Evolutionary conservation across 37 sponge, comb jelly and placozoan genomes (phyloP).

Genomic region (Haliclona indistincta): DNA sequence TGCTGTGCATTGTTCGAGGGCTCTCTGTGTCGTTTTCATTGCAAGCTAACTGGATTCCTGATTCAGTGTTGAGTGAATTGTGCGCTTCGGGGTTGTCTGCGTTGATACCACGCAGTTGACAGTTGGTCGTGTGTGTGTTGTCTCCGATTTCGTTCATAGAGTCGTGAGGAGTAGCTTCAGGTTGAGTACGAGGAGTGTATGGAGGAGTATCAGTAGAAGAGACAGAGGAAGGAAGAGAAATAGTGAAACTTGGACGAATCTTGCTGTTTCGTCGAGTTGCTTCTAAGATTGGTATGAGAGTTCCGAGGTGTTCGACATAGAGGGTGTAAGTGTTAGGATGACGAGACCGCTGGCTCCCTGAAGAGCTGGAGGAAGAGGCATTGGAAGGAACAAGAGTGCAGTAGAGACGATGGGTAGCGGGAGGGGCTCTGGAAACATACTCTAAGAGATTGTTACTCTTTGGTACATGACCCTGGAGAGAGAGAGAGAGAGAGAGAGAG

Average conservation of each 20-base stretch:
- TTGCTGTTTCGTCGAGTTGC: constrained; percentile 69
- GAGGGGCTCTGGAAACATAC: constrained; percentile 75
- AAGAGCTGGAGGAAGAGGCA: constrained; percentile 11
- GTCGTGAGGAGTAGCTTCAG: constrained; percentile 26
- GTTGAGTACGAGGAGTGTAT: constrained; percentile 22
- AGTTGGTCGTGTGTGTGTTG: constrained; percentile 9
- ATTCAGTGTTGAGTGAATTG: constrained; percentile 63
- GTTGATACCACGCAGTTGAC: constrained; percentile 25
- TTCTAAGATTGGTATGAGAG: constrained; percentile 77
- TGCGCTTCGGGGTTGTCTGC: constrained; percentile 49
- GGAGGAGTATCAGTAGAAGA: neutral
- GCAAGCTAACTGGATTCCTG: constrained; percentile 58
- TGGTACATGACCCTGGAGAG: constrained; percentile 75
- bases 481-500: neutral
- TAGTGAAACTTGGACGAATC: constrained; percentile 76
- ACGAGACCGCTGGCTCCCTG: constrained; percentile 24
- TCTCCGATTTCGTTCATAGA: neutral
- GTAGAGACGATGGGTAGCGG: constrained; percentile 72
- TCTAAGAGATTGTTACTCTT: constrained; percentile 44
- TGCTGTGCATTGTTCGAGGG: neutral
- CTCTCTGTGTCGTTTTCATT: constrained; percentile 52
- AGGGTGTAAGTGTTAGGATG: constrained; percentile 83
- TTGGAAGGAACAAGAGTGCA: constrained; percentile 78
- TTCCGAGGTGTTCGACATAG: constrained; percentile 90
- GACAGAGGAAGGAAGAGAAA: constrained; percentile 49